Conservation (phyloP, 2,888 invertebrate genomes). For the Tyria jacobaeae region DNA sequence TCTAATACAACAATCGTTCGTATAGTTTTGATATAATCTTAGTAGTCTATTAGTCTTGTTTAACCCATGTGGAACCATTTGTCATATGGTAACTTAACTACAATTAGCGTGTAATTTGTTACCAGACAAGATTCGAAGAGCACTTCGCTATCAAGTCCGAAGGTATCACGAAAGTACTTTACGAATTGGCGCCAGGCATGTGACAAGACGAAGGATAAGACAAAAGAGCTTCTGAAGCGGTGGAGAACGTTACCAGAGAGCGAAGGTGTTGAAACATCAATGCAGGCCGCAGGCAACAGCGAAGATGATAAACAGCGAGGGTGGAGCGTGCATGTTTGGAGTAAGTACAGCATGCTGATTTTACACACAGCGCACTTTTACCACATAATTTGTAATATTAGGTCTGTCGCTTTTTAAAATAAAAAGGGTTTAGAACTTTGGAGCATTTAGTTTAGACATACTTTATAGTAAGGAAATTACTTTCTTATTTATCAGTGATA, state of each 20-base stretch:
- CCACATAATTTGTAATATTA: too few species aligned
- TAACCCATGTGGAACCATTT: not conserved
- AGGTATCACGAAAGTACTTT: slow-evolving; percentile 90
- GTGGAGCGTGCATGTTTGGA: slow-evolving; percentile 93
- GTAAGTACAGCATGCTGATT: slow-evolving; percentile 76
- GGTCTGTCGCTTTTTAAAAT: not conserved
- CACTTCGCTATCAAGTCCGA: slow-evolving; percentile 77
- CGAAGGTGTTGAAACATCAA: slow-evolving; percentile 70
- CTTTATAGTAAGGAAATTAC: too few species aligned
- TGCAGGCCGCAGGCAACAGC: slow-evolving; percentile 70
- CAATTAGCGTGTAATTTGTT: slow-evolving; percentile 23
- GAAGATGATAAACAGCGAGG: slow-evolving; percentile 85
- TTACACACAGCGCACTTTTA: too few species aligned
- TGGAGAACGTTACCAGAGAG: slow-evolving; percentile 90
- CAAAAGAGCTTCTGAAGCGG: slow-evolving; percentile 90
- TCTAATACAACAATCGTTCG: too few species aligned
- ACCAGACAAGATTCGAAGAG: slow-evolving; percentile 80
- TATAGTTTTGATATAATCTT: too few species aligned
- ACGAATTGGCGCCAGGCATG: slow-evolving; percentile 92
- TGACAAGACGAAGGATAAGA: slow-evolving; percentile 91
- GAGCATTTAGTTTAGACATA: too few species aligned
- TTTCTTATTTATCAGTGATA: too few species aligned
- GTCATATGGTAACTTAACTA: too few species aligned
- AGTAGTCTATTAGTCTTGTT: not conserved
- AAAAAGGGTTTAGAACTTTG: not conserved